Percentiles rank a stretch among this genome's conserved stretches.
Conservation (phyloP, 2,888 invertebrate species). For the Sphecodes monilicornis region DNA sequence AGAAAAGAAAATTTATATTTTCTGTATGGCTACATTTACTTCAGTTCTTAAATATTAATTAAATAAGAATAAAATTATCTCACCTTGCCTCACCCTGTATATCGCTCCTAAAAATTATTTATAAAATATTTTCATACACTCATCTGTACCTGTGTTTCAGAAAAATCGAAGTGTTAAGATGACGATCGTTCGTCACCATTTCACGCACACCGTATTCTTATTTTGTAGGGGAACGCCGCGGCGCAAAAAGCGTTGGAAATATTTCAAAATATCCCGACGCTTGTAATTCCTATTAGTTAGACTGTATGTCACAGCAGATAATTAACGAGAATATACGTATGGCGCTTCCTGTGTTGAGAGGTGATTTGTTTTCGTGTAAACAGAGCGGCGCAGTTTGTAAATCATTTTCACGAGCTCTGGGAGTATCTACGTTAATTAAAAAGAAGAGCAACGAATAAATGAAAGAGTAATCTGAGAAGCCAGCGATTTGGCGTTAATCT, state of each 20-base stretch:
- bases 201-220: not conserved
- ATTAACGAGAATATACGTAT: not conserved
- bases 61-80: no score
- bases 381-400: not conserved
- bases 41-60: no score
- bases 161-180: not conserved
- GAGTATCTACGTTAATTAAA: constrained; percentile 16
- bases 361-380: constrained; percentile 14
- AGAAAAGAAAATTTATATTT: no score
- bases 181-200: not conserved
- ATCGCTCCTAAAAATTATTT: no score
- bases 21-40: no score
- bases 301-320: not conserved
- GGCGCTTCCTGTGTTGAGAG: not conserved
- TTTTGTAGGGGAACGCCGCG: not conserved
- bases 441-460: constrained; percentile 18
- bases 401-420: constrained; percentile 3
- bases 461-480: not conserved
- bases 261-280: not conserved
- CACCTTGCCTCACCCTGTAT: no score
- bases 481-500: constrained; percentile 28
- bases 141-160: no score
- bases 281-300: not conserved
- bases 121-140: no score
- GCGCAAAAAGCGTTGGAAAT: not conserved